Evolutionary conservation across 2,888 invertebrate species (phyloP), one percentile per base, ranked within the genome.

Genomic region (Acrobasis suavella): DNA sequence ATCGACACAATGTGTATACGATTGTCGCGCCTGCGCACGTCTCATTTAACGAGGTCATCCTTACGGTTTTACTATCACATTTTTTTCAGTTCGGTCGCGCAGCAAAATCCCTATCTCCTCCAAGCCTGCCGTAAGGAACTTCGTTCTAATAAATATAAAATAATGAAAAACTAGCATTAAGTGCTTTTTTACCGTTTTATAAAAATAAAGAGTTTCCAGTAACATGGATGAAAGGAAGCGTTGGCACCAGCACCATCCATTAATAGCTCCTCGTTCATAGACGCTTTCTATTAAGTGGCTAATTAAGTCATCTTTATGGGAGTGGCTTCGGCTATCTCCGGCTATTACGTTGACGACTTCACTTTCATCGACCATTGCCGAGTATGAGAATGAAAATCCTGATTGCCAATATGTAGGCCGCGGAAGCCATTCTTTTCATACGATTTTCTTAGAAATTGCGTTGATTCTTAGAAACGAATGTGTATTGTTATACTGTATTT

Each of bases 241-340:
- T 46, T 37, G 50, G 58, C 39, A 32, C 5, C 2, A 32, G 32
- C 56, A 50, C 60, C 50, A 58, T 64, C 58, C 60, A 52, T 62
- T 58, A 38, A 55, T 50, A 39, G 62, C 42, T 46, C 67, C 67
- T 73, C 80, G 77, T 78, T 76, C 72, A 62, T 50, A 55, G 64
- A 64, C 69, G 63, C 80, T 83, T 82, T 82, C 80, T 78, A 80
- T 17, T 76, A 78, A 78, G 75, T 76, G 75, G 64, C 77, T 79
- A 81, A 85, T 85, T 84, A 82, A 76, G 77, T 64, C 65, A 64
- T 69, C 71, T 72, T 77, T 77, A 75, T 51, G 39, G 9, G 65
- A 32, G 32, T 6, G 56, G 68, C 66, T 67, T 62, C 65, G 60
- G 65, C 32, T 59, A 59, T 59, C 62, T 52, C 10, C 17, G 32